Conservation (phyloP, 2,888 invertebrate genomes). For the Lithophane leautieri region DNA sequence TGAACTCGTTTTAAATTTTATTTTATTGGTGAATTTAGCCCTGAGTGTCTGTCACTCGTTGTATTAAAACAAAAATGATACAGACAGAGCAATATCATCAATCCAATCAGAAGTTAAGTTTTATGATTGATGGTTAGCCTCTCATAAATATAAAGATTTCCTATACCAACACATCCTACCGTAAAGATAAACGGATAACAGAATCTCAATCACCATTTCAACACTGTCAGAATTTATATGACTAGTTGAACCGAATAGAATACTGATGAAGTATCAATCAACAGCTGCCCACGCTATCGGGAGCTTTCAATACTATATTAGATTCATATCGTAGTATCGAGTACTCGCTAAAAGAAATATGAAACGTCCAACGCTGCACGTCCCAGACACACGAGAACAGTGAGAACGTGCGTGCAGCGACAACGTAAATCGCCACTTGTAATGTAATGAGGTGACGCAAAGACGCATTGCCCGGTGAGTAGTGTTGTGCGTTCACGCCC, state of each 20-base stretch:
- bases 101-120: neutral
- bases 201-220: constrained; percentile 45
- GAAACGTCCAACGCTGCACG: constrained; percentile 51
- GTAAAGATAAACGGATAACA: constrained; percentile 47
- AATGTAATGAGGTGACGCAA: constrained; percentile 81
- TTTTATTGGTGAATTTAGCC: neutral
- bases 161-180: constrained; percentile 13
- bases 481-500: constrained; percentile 72
- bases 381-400: constrained; percentile 61
- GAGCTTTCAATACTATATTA: constrained; percentile 64
- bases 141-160: constrained; percentile 39
- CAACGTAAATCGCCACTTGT: constrained; percentile 78
- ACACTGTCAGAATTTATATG: constrained; percentile 52
- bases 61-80: neutral
- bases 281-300: constrained; percentile 54
- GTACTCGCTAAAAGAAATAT: constrained; percentile 63
- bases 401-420: constrained; percentile 76
- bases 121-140: neutral
- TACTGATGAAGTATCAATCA: constrained; percentile 65
- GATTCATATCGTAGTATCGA: constrained; percentile 58
- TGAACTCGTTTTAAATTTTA: too few species aligned
- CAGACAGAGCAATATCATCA: constrained; percentile 1
- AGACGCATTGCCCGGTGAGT: constrained; percentile 68
- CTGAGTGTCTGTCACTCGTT: neutral
- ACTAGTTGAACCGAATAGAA: constrained; percentile 49